A percentile compares a stretch with the other conserved stretches of the same genome.
phyloP scores from a whole-genome alignment of 2,113 vertebrate species.

The Pelmatolapia mariae region DNA sequence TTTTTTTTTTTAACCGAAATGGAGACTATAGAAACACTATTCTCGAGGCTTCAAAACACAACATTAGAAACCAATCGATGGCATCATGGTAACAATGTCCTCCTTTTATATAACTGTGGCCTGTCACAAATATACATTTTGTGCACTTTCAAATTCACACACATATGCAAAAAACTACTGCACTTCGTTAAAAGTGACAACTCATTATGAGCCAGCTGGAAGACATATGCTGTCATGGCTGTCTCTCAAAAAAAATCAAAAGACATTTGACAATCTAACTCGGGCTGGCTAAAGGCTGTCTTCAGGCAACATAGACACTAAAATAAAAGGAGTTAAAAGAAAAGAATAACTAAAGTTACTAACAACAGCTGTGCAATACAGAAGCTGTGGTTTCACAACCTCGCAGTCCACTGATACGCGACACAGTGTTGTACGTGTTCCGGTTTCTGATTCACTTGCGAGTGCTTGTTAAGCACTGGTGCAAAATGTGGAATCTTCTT shows the following conservation, averaged over 20 bases:
- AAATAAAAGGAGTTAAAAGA: background rate
- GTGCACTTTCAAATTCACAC: background rate
- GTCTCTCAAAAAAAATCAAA: background rate
- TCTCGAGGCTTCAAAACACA: background rate
- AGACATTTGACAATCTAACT: background rate
- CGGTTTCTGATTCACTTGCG: background rate
- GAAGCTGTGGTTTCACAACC: background rate
- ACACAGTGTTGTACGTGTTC: background rate
- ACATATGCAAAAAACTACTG: background rate
- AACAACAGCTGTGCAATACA: background rate
- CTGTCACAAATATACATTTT: background rate
- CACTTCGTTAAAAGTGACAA: background rate
- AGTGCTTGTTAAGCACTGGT: background rate
- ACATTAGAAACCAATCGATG: background rate
- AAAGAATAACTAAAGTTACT: background rate
- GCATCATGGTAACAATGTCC: background rate
- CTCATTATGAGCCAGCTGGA: background rate
- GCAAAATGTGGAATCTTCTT: background rate
- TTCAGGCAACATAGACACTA: background rate
- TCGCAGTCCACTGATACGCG: background rate
- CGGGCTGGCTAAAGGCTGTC: background rate
- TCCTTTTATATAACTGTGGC: background rate
- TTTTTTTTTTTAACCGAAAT: accelerated
- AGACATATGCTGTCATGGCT: background rate
- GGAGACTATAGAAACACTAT: background rate